Evolutionary conservation across 2,113 vertebrate species (phyloP).

Genomic region (Vidua chalybeata): DNA sequence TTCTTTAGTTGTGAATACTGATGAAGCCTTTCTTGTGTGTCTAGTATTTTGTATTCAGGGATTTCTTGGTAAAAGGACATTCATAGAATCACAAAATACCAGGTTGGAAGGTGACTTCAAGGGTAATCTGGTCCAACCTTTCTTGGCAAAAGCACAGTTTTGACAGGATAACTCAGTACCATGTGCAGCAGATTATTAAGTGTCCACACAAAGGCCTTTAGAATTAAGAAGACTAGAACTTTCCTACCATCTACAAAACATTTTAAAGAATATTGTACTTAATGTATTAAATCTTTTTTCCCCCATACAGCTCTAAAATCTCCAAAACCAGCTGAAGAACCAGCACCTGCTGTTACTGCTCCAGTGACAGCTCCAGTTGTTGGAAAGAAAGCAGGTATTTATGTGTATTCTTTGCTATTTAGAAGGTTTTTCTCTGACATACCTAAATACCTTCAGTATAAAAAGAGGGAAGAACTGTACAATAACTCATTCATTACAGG

Average conservation of each 20-base stretch:
- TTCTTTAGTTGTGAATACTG: neutral
- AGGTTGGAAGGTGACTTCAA: neutral
- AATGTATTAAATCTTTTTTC: neutral
- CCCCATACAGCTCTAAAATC: conserved; percentile 69
- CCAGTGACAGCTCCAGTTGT: conserved; percentile 87
- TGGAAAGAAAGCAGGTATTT: conserved; percentile 90
- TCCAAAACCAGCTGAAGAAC: conserved; percentile 68
- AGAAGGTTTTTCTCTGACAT: neutral
- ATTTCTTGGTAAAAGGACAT: neutral
- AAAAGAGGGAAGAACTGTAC: neutral
- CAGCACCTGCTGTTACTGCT: conserved; percentile 73
- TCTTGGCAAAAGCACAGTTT: neutral
- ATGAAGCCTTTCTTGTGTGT: neutral
- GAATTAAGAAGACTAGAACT: neutral
- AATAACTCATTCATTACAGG: neutral
- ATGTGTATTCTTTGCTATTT: conserved; percentile 22
- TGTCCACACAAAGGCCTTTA: neutral
- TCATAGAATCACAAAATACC: neutral
- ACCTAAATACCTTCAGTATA: neutral
- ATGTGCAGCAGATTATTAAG: neutral
- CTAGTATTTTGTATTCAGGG: neutral
- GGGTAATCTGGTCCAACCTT: neutral
- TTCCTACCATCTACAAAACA: neutral
- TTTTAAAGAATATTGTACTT: neutral
- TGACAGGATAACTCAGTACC: neutral